These are phyloP conservation scores for Unio delphinus DNA, from an alignment of 2,888 invertebrate species.

Conservation along the genomic window DNA sequence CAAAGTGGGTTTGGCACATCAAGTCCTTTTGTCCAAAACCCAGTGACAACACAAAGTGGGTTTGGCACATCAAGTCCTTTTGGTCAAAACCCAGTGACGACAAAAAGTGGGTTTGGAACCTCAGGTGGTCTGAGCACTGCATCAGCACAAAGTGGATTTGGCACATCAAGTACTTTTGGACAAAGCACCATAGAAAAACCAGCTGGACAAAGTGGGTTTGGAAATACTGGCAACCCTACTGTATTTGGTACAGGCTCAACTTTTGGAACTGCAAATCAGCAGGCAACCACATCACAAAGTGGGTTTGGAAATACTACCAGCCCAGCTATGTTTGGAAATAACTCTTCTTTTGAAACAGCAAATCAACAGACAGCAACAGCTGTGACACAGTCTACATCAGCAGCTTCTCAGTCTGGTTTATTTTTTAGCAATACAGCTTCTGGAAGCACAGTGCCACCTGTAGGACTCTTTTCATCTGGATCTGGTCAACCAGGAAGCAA, in stretches of 20 bases:
- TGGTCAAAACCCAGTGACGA: not conserved
- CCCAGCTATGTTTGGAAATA: not conserved
- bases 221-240: too few species aligned
- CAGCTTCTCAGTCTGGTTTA: too few species aligned
- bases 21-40: not conserved
- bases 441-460: too few species aligned
- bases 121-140: constrained; percentile 9
- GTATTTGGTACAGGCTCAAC: not conserved
- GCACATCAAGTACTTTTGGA: not conserved
- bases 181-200: not conserved
- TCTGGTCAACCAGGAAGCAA: too few species aligned
- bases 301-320: not conserved
- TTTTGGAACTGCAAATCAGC: not conserved
- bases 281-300: not conserved
- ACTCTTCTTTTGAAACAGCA: constrained; percentile 2
- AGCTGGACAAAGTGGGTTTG: too few species aligned
- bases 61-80: constrained; percentile 5
- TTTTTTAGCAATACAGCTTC: too few species aligned
- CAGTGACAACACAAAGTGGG: not conserved
- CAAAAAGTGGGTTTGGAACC: not conserved
- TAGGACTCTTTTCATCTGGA: too few species aligned
- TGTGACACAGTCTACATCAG: too few species aligned
- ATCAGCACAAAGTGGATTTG: constrained; percentile 6
- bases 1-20: constrained; percentile 4
- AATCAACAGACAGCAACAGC: too few species aligned